These are phyloP conservation scores for Semicossyphus pulcher DNA, from an alignment of 2,113 vertebrate species.

Conservation along the genomic window DNA sequence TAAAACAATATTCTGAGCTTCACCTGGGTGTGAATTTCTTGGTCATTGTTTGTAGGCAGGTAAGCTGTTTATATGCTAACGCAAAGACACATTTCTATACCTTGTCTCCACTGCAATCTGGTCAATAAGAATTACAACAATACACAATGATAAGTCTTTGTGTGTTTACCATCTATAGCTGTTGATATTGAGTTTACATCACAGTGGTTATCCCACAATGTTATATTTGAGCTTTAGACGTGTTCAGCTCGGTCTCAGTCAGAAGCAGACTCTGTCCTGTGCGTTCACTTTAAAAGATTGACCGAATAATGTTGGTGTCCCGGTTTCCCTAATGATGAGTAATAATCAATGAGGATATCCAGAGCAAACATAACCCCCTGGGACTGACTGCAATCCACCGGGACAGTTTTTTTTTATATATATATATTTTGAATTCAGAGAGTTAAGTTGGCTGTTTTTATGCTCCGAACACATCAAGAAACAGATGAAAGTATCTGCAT, in stretches of 20 bases:
- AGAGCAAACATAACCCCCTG: constrained; percentile 50
- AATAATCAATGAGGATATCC: constrained; percentile 75
- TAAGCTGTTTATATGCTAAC: too few species aligned
- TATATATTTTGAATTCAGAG: neutral
- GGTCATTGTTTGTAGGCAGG: too few species aligned
- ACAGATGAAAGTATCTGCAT: neutral
- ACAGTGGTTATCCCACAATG: too few species aligned
- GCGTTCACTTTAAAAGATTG: constrained; percentile 77
- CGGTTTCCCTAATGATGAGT: constrained; percentile 48
- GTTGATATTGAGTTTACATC: too few species aligned
- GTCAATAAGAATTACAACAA: neutral
- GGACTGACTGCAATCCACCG: constrained; percentile 36
- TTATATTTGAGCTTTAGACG: neutral
- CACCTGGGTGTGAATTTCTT: too few species aligned
- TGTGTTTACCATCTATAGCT: too few species aligned
- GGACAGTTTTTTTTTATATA: neutral
- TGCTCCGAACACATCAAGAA: neutral
- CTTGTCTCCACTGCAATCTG: neutral
- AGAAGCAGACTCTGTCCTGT: neutral
- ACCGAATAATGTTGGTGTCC: constrained; percentile 59
- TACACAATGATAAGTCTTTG: too few species aligned
- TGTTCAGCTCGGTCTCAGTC: neutral
- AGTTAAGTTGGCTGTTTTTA: neutral
- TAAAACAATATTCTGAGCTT: too few species aligned
- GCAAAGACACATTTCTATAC: neutral